A percentile compares a stretch with the other conserved stretches of the same genome.
These are phyloP conservation scores for Cynaeus angustus DNA, from an alignment of 2,888 invertebrate genomes.

Conservation along the genomic window DNA sequence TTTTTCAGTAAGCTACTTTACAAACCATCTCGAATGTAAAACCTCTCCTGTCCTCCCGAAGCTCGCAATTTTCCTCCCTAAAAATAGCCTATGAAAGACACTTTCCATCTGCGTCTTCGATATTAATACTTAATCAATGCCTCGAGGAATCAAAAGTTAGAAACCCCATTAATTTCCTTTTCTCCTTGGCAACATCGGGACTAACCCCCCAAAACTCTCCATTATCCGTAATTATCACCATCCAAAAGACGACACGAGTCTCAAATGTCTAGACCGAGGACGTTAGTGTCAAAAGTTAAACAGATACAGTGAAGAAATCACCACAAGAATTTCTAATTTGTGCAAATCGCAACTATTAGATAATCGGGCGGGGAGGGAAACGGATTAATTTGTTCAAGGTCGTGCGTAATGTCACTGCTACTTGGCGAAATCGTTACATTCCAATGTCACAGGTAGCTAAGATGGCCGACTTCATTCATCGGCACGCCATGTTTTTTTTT, in stretches of 20 bases:
- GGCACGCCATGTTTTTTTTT: background rate
- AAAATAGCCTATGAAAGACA: slow-evolving; percentile 17
- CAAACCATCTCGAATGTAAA: too few species aligned
- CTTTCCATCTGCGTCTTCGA: slow-evolving; percentile 10
- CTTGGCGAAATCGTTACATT: slow-evolving; percentile 35
- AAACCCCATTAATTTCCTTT: slow-evolving; percentile 19
- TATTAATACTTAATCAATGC: slow-evolving; percentile 34
- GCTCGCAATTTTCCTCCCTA: too few species aligned
- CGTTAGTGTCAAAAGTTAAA: background rate
- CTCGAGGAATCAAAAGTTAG: slow-evolving; percentile 25
- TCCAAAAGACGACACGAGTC: background rate
- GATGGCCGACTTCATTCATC: slow-evolving; percentile 20
- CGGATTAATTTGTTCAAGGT: slow-evolving; percentile 34
- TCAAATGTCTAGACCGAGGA: background rate
- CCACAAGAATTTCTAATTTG: slow-evolving; percentile 15
- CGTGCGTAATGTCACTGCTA: slow-evolving; percentile 29
- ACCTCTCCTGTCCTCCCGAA: too few species aligned
- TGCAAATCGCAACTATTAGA: slow-evolving; percentile 25
- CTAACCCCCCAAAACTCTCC: background rate
- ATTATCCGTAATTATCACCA: slow-evolving; percentile 7
- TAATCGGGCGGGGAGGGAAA: slow-evolving; percentile 12
- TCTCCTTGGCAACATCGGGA: slow-evolving; percentile 19
- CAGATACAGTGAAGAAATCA: background rate
- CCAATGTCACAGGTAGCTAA: slow-evolving; percentile 19
- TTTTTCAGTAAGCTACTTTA: too few species aligned